Evolutionary conservation across 2,797 vertebrate species (phyloP), one percentile per base, ranked within the genome.

Genomic region (Cephalopachus bancanus): DNA sequence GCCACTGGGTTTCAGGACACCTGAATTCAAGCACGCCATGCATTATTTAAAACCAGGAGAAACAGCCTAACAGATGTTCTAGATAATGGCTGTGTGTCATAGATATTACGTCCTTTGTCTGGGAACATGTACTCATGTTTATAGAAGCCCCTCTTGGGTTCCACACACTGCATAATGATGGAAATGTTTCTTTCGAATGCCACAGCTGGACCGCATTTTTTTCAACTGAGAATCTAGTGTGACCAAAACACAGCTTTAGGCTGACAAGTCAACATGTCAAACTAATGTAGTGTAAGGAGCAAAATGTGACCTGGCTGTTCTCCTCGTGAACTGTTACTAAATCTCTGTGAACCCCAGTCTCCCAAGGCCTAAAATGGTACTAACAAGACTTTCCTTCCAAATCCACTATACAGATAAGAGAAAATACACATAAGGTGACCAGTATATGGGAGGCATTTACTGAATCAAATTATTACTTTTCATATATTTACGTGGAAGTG

Each of bases 51-150:
- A 87, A 85, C 91, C 71, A 62, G 57, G 86, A 96, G 65, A 80
- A 93, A 86, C 75, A 62, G 76, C 83, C 64, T 60, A 76, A 86
- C 96, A 97, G 97, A 96, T 97, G 97, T 97, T 96, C 91, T 91
- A 93, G 85, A 83, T 96, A 92, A 96, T 55, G 79, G 37, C 79
- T 83, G 74, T 95, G 92, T 79, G 85, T 93, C 97, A 93, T 10
- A 51, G 78, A 94, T 84, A 96, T 79, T 74, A 96, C 78, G 59
- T 57, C 59, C 93, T 96, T 87, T 93, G 95, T 95, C 92, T 95
- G 91, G 86, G 94, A 96, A 93, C 79, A 74, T 81, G 89, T 95
- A 97, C 86, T 96, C 83, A 37, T 93, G 94, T 96, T 96, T 97
- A 87, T 72, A 89, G 96, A 96, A 96, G 72, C 33, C 71, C 67